Evolutionary conservation across 2,888 invertebrate species (phyloP).

Genomic region (Acanthococcus lagerstroemiae): DNA sequence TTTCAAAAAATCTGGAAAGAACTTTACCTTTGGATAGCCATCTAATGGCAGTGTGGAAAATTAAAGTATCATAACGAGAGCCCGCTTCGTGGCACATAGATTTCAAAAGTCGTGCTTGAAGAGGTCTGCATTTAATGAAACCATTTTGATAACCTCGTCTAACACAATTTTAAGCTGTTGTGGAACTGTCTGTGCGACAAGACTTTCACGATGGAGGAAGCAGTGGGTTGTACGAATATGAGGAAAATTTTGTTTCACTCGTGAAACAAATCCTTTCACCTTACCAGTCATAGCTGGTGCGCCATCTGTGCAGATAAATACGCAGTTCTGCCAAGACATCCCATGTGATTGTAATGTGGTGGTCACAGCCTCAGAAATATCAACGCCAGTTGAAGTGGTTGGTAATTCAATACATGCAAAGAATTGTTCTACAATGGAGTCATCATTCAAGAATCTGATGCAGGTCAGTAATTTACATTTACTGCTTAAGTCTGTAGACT

Average conservation of each 20-base stretch:
- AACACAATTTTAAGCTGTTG: constrained; percentile 1
- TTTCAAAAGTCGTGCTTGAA: constrained; percentile 11
- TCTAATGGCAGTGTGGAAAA: constrained; percentile 6
- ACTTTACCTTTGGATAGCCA: constrained; percentile 8
- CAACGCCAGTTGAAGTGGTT: constrained; percentile 9
- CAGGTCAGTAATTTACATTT: constrained; percentile 13
- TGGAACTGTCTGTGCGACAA: background rate
- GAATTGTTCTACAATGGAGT: constrained; percentile 8
- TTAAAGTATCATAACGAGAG: constrained; percentile 7
- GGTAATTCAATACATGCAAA: constrained; percentile 17
- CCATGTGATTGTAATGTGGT: background rate
- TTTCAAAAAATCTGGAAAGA: constrained; percentile 5
- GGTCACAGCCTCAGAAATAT: background rate
- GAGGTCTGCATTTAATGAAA: constrained; percentile 21
- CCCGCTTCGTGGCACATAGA: background rate
- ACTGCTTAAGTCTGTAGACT: constrained; percentile 8
- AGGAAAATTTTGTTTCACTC: background rate
- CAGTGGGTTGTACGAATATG: too few species aligned
- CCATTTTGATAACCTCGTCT: constrained; percentile 11
- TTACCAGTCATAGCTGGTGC: background rate
- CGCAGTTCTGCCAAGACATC: background rate
- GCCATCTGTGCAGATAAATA: background rate
- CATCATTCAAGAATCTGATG: constrained; percentile 8
- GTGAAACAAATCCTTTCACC: background rate
- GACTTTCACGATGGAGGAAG: background rate